phyloP scores from a whole-genome alignment of 2,888 invertebrate genomes.

The Chloromyia formosa region DNA sequence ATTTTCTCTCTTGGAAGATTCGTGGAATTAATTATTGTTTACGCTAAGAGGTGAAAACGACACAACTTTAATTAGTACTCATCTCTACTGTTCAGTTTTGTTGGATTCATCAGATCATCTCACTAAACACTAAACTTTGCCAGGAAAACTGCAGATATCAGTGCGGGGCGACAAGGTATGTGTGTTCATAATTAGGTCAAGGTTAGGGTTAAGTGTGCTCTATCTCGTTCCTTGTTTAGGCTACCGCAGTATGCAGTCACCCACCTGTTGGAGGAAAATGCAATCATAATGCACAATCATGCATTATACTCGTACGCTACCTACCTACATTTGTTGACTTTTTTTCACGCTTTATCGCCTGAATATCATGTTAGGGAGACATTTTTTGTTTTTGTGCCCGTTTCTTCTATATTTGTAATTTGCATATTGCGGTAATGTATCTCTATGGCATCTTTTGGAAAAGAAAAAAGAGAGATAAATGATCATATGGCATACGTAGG shows the following conservation, averaged over 20 bases:
- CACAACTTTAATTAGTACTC: conserved; percentile 13
- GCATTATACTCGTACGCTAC: conserved; percentile 7
- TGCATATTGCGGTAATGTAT: neutral
- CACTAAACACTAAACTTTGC: conserved; percentile 16
- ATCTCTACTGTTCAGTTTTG: neutral
- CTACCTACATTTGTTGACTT: neutral
- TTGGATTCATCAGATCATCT: conserved; percentile 2
- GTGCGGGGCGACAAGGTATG: conserved; percentile 24
- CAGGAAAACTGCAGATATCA: conserved; percentile 34
- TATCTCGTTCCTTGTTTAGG: neutral
- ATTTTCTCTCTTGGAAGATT: neutral
- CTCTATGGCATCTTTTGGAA: neutral
- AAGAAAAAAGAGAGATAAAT: no score
- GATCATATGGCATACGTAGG: no score
- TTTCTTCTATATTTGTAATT: neutral
- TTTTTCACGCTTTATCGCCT: neutral
- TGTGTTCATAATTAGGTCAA: conserved; percentile 36
- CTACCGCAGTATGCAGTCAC: conserved; percentile 1
- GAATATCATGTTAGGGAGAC: neutral
- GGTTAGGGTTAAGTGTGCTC: conserved; percentile 44
- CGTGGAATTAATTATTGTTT: conserved; percentile 3
- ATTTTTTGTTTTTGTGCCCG: conserved; percentile 9
- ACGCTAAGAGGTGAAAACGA: neutral
- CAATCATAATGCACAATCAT: conserved; percentile 26
- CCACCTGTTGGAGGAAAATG: conserved; percentile 25